phyloP scores from a whole-genome alignment of 2,888 invertebrate species.

The Fragum fragum region DNA sequence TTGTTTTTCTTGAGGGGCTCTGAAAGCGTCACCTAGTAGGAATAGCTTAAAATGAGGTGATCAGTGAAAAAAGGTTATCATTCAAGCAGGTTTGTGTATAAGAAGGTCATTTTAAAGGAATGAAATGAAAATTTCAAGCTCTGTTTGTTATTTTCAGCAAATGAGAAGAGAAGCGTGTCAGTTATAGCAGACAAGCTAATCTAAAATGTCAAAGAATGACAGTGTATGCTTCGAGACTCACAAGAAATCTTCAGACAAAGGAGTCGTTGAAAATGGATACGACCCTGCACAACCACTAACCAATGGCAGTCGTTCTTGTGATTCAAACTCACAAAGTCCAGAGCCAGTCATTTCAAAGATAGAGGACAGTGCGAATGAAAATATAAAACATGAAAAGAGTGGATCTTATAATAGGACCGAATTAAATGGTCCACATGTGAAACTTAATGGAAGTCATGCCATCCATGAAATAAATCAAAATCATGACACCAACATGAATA shows the following conservation, averaged over 20 bases:
- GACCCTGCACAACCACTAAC: conserved; percentile 15
- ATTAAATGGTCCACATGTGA: conserved; percentile 1
- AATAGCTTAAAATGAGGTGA: background rate
- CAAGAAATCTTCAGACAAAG: conserved; percentile 9
- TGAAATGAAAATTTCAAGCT: background rate
- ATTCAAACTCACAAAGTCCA: conserved; percentile 13
- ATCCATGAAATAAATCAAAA: conserved; percentile 9
- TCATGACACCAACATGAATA: conserved; percentile 1
- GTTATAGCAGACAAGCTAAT: background rate
- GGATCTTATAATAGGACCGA: conserved; percentile 6
- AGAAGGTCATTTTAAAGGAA: background rate
- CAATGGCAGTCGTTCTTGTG: conserved; percentile 22
- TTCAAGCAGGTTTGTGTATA: background rate
- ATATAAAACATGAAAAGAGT: conserved; percentile 4
- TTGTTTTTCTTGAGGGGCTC: too few species aligned
- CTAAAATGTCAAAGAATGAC: conserved; percentile 28
- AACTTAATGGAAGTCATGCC: conserved; percentile 19
- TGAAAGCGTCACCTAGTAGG: background rate
- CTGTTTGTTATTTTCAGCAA: background rate
- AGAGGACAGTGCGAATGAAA: background rate
- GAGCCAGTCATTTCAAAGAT: background rate
- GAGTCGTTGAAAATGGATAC: conserved; percentile 32
- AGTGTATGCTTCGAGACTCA: conserved; percentile 20
- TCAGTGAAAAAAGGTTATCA: background rate
- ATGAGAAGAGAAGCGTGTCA: background rate